Evolutionary conservation across 2,888 invertebrate species (phyloP), one percentile per base, ranked within the genome.

Genomic region (Acleris laterana): DNA sequence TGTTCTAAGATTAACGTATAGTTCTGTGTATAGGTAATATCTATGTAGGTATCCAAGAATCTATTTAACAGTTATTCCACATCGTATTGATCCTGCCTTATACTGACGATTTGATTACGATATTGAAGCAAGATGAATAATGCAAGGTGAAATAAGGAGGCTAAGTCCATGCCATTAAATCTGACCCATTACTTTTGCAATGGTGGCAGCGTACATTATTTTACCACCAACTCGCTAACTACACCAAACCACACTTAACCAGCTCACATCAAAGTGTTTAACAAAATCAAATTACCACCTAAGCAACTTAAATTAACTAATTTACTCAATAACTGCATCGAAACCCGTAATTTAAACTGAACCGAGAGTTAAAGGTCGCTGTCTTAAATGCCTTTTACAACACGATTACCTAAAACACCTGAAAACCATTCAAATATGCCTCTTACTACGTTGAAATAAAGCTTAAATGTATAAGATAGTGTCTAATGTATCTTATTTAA

Each of bases 271-370:
- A 19, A 28, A 52, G 64, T 65, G 64, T 50, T 55, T 50, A 65
- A 60, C 59, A 55, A 60, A 55, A 65, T 60, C 49, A 60, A 60
- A 65, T 65, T 60, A 65, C 64, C 59, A 55, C 59, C 25, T 52
- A 16, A 51, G 52, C 16, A 57, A 57, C 28, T 65, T 65, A 65
- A 65, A 65, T 65, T 65, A 55, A 65, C 64, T 65, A 65, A 65
- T 65, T 49, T 49, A 19, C 48, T 17, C 38, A n/a, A 22, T 64
- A 64, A 64, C 59, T 64, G 63, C 63, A 48, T 38, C 32, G 38
- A 51, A 52, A 59, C 17, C 59, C 7, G 59, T 64, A 64, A 64
- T 64, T 64, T 58, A 63, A 48, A 53, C 32, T 46, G 46, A 7
- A 46, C 1, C 46, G 1, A 17, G 17, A 17, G 46, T 11, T 38